Conservation (phyloP, 2,888 invertebrate species). For the Pseudococcus jackbeardsleyi region DNA sequence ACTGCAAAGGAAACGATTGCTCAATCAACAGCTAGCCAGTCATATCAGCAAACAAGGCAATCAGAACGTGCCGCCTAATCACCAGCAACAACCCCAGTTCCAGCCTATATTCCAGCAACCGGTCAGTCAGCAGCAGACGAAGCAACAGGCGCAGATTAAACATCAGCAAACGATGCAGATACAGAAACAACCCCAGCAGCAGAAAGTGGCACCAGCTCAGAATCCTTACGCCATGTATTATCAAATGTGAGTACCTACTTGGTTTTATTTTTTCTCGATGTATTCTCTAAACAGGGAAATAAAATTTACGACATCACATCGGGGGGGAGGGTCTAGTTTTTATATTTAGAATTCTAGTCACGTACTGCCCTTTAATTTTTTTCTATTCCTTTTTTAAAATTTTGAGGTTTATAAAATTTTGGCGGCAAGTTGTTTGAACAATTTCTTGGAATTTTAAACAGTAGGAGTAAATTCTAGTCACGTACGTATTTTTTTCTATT, state of each 20-base stretch:
- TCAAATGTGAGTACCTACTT: conserved; percentile 14
- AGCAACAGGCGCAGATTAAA: conserved; percentile 35
- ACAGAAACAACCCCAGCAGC: conserved; percentile 43
- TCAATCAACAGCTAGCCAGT: conserved; percentile 82
- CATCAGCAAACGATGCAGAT: conserved; percentile 35
- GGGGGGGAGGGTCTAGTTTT: too few species aligned
- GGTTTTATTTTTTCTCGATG: too few species aligned
- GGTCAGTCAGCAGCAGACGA: conserved; percentile 55
- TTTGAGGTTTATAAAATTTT: too few species aligned
- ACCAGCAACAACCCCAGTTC: conserved; percentile 34
- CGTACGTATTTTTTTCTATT: too few species aligned
- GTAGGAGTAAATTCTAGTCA: too few species aligned
- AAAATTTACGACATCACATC: too few species aligned
- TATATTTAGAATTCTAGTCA: too few species aligned
- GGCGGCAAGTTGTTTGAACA: too few species aligned
- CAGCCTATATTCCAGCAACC: conserved; percentile 56
- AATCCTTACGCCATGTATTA: conserved; percentile 35
- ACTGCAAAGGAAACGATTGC: conserved; percentile 87
- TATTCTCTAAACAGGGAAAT: too few species aligned
- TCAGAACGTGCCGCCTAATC: conserved; percentile 36
- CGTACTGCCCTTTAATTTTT: too few species aligned
- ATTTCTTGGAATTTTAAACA: too few species aligned
- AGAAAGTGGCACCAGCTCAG: conserved; percentile 28
- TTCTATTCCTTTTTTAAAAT: too few species aligned
- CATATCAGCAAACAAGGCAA: conserved; percentile 71